These are phyloP conservation scores for Diarsia dahlii DNA, from an alignment of 2,888 invertebrate genomes.

Conservation along the genomic window DNA sequence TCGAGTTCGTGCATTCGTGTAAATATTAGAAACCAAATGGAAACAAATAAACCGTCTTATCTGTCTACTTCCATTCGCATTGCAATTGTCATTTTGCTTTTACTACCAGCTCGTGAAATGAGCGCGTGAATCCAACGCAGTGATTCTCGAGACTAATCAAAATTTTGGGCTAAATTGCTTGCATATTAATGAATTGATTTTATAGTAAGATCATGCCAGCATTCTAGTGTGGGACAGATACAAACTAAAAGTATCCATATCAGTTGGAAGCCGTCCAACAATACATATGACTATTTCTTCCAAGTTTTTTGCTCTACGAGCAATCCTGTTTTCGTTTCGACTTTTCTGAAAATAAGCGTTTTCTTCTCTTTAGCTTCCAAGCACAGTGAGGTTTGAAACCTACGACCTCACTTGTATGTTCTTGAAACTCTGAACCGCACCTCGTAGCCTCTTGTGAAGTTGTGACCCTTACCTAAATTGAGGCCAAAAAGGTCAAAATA, in stretches of 20 bases:
- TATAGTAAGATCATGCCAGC: neutral
- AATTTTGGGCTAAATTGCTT: slow-evolving; percentile 14
- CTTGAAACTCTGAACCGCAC: neutral
- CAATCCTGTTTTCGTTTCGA: neutral
- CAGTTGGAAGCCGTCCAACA: slow-evolving; percentile 28
- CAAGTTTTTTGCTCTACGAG: neutral
- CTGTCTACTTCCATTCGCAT: slow-evolving; percentile 74
- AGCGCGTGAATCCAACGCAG: slow-evolving; percentile 27
- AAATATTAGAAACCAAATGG: slow-evolving; percentile 77
- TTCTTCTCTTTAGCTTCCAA: neutral
- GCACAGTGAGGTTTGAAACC: neutral
- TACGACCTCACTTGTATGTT: neutral
- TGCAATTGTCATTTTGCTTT: slow-evolving; percentile 71
- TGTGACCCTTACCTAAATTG: neutral
- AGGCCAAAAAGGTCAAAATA: slow-evolving; percentile 21
- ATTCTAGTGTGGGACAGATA: neutral
- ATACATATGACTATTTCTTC: slow-evolving; percentile 6
- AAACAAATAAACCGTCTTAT: slow-evolving; percentile 78
- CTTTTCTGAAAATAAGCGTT: neutral
- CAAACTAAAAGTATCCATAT: slow-evolving; percentile 11
- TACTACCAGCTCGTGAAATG: slow-evolving; percentile 51
- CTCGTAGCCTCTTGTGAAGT: neutral
- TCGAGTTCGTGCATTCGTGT: slow-evolving; percentile 76
- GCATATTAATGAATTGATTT: slow-evolving; percentile 20
- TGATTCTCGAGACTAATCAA: slow-evolving; percentile 39